Conservation (phyloP, 2,797 vertebrate genomes). For the Smutsia temminckii region DNA sequence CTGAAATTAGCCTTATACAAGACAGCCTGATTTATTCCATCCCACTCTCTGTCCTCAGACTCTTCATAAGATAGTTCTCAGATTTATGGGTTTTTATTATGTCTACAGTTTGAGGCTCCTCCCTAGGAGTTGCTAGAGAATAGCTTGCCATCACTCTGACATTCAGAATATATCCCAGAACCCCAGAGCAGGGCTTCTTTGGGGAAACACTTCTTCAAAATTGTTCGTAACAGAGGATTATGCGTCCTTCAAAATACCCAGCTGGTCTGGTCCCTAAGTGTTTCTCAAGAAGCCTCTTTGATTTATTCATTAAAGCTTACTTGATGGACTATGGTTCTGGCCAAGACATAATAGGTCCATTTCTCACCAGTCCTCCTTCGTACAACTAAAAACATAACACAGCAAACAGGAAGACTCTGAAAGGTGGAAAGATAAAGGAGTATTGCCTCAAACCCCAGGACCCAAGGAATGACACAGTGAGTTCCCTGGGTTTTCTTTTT, state of each 20-base stretch:
- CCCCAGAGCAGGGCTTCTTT: background rate
- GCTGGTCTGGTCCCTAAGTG: background rate
- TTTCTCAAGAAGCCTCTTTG: slow-evolving; percentile 17
- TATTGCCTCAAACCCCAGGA: background rate
- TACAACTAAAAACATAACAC: background rate
- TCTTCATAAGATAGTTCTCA: background rate
- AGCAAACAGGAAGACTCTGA: background rate
- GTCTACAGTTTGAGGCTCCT: background rate
- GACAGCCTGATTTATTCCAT: background rate
- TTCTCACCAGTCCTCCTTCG: background rate
- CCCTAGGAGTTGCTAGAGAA: background rate
- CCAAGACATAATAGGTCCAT: background rate
- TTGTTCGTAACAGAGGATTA: background rate
- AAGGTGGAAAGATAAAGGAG: background rate
- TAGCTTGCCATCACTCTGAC: background rate
- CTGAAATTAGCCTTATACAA: background rate
- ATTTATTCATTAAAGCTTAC: slow-evolving; percentile 41
- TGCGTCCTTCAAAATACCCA: background rate
- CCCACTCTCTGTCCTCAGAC: background rate
- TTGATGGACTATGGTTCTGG: background rate
- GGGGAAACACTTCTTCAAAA: background rate
- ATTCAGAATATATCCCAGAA: background rate
- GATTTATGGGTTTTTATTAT: background rate
- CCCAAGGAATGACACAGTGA: background rate
- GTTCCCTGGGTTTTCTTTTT: background rate